Evolutionary conservation across 1,140 invertebrate species (phyloP), one percentile per base, ranked within the genome.

Genomic region (Diorhabda sublineata): DNA sequence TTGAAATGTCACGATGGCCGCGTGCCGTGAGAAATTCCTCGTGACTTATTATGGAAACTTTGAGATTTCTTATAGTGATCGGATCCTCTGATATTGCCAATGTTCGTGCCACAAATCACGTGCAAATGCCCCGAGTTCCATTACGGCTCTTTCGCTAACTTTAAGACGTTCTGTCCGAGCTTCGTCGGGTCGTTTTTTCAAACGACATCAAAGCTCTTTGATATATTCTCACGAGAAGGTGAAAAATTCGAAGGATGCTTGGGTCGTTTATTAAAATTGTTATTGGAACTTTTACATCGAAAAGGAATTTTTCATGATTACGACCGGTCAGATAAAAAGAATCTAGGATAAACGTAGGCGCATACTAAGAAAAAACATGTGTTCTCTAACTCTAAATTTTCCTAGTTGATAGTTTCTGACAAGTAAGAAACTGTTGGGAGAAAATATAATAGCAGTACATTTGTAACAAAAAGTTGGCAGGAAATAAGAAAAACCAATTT

Each of bases 21-120:
- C 70, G 67, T 71, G 70, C 67, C 70, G 59, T 65, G 62, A 63
- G 42, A 71, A 69, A 71, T 69, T 71, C 70, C 70, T 66, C 67
- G 69, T 71, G 70, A 71, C 67, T 71, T 71, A 71, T 71, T 71
- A 71, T 67, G 47, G 42, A 64, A 71, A 71, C 70, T 71, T 71
- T 67, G 65, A 67, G 65, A 67, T 67, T 67, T 67, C 65, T 67
- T 67, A 67, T 67, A 67, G 65, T 60, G 65, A 67, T 67, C 65
- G 58, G 65, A 58, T 47, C 65, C 45, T 67, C 60, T 67, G 65
- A 67, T 67, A 67, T 67, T 67, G 65, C 65, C 57, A 56, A 59
- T 60, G 57, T 44, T 59, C 65, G 65, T 43, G 65, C 65, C 65
- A 67, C 65, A 67, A 67, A 67, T 67, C 65, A 67, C 65, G 65